Conservation (phyloP, 2,888 invertebrate genomes). For the Eristalis tenax region DNA sequence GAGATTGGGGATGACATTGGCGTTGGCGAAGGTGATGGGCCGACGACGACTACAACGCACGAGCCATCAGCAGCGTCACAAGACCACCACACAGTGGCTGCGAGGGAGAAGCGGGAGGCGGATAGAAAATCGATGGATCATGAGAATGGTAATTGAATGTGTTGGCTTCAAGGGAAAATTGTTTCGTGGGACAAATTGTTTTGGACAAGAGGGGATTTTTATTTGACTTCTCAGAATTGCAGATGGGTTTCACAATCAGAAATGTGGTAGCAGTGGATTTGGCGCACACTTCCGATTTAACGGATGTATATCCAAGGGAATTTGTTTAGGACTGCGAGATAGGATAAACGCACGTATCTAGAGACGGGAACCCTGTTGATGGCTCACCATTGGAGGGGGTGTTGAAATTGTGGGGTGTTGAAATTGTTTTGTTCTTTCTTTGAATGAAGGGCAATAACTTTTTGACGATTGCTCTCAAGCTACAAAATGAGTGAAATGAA, state of each 20-base stretch:
- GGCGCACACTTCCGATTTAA: background rate
- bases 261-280: background rate
- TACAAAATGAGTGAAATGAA: no score
- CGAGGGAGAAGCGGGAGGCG: conserved; percentile 11
- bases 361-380: conserved; percentile 6
- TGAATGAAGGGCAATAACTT: background rate
- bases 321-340: conserved; percentile 10
- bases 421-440: conserved; percentile 5
- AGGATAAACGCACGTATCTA: conserved; percentile 42
- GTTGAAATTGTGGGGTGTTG: conserved; percentile 25
- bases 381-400: conserved; percentile 10
- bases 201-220: conserved; percentile 25
- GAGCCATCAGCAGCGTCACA: background rate
- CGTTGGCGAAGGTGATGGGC: conserved; percentile 8
- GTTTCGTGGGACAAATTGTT: conserved; percentile 7
- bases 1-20: conserved; percentile 38
- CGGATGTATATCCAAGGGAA: background rate
- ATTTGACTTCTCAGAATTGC: conserved; percentile 39
- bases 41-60: conserved; percentile 33
- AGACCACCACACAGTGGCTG: background rate
- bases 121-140: conserved; percentile 62
- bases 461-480: no score
- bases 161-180: conserved; percentile 35
- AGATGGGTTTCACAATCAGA: conserved; percentile 16
- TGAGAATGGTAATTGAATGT: conserved; percentile 70